Conservation (phyloP, 2,113 vertebrate genomes). For the Menidia beryllina region DNA sequence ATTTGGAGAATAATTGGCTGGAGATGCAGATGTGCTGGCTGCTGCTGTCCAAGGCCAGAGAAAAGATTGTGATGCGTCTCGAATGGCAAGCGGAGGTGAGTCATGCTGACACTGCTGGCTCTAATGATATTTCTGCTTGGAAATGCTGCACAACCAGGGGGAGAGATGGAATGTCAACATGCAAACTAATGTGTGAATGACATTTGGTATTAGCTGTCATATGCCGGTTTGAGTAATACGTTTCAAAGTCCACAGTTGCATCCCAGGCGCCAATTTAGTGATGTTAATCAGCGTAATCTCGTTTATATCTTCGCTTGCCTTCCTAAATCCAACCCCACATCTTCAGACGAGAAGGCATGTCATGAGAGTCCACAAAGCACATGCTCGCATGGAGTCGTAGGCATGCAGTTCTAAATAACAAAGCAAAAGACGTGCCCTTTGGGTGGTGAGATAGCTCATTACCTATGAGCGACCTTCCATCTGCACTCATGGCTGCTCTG, state of each 20-base stretch:
- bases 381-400: slow-evolving; percentile 36
- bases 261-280: slow-evolving; percentile 41
- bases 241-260: slow-evolving; percentile 43
- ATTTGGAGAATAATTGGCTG: slow-evolving; percentile 71
- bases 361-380: slow-evolving; percentile 49
- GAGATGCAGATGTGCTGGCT: slow-evolving; percentile 72
- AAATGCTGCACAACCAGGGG: slow-evolving; percentile 45
- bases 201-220: slow-evolving; percentile 56
- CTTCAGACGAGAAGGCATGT: slow-evolving; percentile 33
- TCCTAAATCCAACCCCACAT: slow-evolving; percentile 21
- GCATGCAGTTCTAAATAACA: slow-evolving; percentile 90
- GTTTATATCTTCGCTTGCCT: slow-evolving; percentile 23
- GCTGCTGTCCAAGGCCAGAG: slow-evolving; percentile 43
- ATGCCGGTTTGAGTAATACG: slow-evolving; percentile 26
- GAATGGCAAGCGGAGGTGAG: slow-evolving; percentile 79
- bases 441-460: slow-evolving; percentile 98
- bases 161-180: slow-evolving; percentile 47
- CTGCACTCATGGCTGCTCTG: slow-evolving; percentile 98
- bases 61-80: slow-evolving; percentile 58
- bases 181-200: slow-evolving; percentile 57
- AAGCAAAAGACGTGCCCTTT: slow-evolving; percentile 96
- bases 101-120: slow-evolving; percentile 62
- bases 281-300: slow-evolving; percentile 48
- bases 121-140: slow-evolving; percentile 69
- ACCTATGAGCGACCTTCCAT: slow-evolving; percentile 98